Evolutionary conservation across 2,113 vertebrate species (phyloP).

Genomic region (Antidorcas marsupialis): DNA sequence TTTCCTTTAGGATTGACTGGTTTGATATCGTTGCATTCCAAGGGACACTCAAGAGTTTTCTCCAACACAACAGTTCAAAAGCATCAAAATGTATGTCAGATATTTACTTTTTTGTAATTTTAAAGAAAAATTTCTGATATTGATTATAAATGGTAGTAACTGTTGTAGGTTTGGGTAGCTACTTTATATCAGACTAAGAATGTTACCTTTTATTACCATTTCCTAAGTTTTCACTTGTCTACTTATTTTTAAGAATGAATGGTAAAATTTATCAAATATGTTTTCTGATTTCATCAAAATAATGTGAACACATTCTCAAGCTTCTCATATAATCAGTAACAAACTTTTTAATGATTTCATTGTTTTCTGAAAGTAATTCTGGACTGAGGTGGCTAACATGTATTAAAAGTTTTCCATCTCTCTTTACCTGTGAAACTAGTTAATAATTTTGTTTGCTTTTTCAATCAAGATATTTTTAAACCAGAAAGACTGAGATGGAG

Average conservation of each 20-base stretch:
- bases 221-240: not conserved
- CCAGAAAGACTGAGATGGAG: not conserved
- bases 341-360: not conserved
- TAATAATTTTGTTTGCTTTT: not conserved
- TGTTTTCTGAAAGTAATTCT: not conserved
- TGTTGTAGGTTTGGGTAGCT: not conserved
- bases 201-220: not conserved
- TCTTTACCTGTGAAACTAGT: not conserved
- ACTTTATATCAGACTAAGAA: not conserved
- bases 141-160: not conserved
- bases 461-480: not conserved
- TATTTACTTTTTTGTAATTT: not conserved
- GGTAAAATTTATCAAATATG: not conserved
- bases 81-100: not conserved
- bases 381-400: not conserved
- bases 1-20: too few relatives aligned
- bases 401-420: not conserved
- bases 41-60: not conserved
- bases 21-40: too few relatives aligned
- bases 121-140: not conserved
- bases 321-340: not conserved
- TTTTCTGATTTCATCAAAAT: not conserved
- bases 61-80: not conserved
- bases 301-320: not conserved
- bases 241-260: not conserved